Percentiles rank a stretch among this genome's conserved stretches.
phyloP scores from a whole-genome alignment of 2,888 invertebrate species.

The Patella pellucida region DNA sequence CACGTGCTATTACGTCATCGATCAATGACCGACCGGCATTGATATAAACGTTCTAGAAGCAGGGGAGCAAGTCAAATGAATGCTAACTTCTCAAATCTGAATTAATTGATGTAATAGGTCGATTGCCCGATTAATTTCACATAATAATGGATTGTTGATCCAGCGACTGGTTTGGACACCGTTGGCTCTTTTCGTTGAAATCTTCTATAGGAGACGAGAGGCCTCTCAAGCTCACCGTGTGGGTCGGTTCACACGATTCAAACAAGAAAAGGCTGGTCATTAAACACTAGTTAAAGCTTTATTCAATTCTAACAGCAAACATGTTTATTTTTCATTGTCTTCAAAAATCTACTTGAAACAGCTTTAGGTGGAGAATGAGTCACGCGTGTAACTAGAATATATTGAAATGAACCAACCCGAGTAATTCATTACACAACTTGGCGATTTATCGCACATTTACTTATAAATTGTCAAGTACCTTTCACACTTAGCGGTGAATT shows the following conservation, averaged over 20 bases:
- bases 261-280: neutral
- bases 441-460: too few relatives aligned
- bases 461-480: too few relatives aligned
- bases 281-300: neutral
- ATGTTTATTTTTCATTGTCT: slow-evolving; percentile 12
- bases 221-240: neutral
- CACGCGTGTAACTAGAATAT: neutral
- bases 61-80: slow-evolving; percentile 13
- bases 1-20: slow-evolving; percentile 16
- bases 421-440: too few relatives aligned
- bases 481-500: too few relatives aligned
- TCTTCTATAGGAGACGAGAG: neutral
- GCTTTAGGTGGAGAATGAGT: neutral
- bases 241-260: slow-evolving; percentile 6
- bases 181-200: neutral
- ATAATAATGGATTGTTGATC: slow-evolving; percentile 17
- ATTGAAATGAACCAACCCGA: too few relatives aligned
- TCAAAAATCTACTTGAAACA: slow-evolving; percentile 4
- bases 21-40: slow-evolving; percentile 13
- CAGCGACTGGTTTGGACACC: slow-evolving; percentile 10
- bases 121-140: slow-evolving; percentile 27
- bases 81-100: slow-evolving; percentile 23
- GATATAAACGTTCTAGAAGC: neutral
- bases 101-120: slow-evolving; percentile 26
- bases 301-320: slow-evolving; percentile 6